These are phyloP conservation scores for Phoenicopterus ruber DNA, from an alignment of 2,113 vertebrate genomes.

Conservation along the genomic window DNA sequence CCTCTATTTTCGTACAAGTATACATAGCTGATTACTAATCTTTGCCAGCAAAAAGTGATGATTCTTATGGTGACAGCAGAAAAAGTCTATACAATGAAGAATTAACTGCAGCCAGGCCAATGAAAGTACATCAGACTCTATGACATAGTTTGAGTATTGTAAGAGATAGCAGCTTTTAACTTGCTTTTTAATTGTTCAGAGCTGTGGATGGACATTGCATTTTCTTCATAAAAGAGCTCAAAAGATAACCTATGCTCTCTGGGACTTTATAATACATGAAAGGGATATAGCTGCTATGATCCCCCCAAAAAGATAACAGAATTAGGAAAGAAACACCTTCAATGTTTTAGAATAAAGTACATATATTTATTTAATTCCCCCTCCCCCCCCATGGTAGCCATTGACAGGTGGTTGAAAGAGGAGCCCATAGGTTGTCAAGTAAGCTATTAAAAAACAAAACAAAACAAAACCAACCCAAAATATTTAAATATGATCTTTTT, in stretches of 20 bases:
- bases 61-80: neutral
- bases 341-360: neutral
- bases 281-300: neutral
- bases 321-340: neutral
- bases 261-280: neutral
- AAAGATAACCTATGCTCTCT: neutral
- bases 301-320: neutral
- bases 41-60: neutral
- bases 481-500: neutral
- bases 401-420: neutral
- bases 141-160: neutral
- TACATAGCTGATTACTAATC: neutral
- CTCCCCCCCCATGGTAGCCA: rapidly evolving
- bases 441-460: neutral
- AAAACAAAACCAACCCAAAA: neutral
- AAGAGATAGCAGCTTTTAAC: neutral
- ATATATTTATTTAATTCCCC: neutral
- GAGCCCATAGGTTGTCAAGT: neutral
- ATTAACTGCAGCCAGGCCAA: neutral
- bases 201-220: neutral
- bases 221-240: neutral
- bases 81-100: neutral
- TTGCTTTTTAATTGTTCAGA: neutral
- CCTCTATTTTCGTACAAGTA: neutral
- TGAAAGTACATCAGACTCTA: neutral